Base-by-base conservation (phyloP, 2,888 invertebrate species). In the Sympetrum striolatum region DNA sequence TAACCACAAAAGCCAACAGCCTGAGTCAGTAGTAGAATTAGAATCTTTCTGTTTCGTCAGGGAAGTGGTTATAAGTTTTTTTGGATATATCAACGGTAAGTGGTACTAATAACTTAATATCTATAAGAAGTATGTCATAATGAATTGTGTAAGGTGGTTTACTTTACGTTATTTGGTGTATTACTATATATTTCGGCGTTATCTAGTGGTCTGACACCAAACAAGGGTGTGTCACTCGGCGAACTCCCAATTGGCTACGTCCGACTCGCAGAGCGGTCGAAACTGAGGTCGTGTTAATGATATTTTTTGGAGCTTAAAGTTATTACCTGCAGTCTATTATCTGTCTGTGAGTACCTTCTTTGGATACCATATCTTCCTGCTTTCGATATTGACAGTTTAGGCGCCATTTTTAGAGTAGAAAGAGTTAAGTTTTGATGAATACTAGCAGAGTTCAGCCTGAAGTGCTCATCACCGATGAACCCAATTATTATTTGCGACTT, bases 1-100 rank as follows among this genome's bases (percentile, higher is more conserved):
- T 86, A 60, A 86, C 60, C 86, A 86, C 86, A 86, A 86, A 86
- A 86, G 86, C 86, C 86, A 86, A 86, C 86, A 86, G 86, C 86
- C 86, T 86, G 86, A 86, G 86, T 86, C 86, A 86, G 86, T 86
- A 86, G 86, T 86, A 64, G 86, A 86, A 86, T 86, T 86, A 86
- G 86, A 86, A 86, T 86, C 86, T 58, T 86, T 31, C 60, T 14
- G 86, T 86, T 60, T 64, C 86, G 60, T 60, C 86, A 60, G 86
- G 58, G 60, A 86, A 86, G 86, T 86, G 86, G 86, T 37, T 37
- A 60, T 39, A 60, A 58, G 60, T 60, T 60, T 60, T 82, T 60
- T 86, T 86, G 86, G 86, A 86, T 86, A 86, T 86, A 60, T 86
- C 60, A 86, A 86, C 86, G 86, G 86, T 86, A 86, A 60, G 86